These are phyloP conservation scores for Ornithoptera priamus DNA, from an alignment of 2,888 invertebrate genomes.

Conservation along the genomic window DNA sequence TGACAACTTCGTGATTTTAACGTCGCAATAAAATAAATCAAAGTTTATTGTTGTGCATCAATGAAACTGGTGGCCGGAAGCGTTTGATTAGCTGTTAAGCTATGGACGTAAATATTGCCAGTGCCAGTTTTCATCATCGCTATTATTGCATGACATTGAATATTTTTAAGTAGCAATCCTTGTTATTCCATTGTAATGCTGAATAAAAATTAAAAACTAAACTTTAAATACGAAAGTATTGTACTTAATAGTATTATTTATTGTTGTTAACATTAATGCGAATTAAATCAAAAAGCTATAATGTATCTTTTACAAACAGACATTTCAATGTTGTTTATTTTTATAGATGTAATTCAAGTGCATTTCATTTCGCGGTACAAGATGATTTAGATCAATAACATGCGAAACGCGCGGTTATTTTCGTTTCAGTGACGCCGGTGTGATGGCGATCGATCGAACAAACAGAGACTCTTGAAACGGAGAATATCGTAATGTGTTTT, in stretches of 20 bases:
- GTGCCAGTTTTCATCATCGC: slow-evolving; percentile 14
- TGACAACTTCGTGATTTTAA: slow-evolving; percentile 6
- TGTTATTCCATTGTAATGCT: no score
- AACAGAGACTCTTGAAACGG: not conserved
- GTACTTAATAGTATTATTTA: no score
- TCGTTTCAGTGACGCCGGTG: slow-evolving; percentile 24
- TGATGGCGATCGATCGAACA: slow-evolving; percentile 18
- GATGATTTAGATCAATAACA: slow-evolving; percentile 15
- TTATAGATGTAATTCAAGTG: not conserved
- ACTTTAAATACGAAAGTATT: no score
- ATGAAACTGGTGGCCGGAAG: not conserved
- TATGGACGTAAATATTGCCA: slow-evolving; percentile 17
- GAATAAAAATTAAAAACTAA: no score
- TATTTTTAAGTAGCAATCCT: not conserved
- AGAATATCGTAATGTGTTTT: not conserved
- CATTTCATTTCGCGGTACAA: not conserved
- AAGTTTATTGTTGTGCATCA: slow-evolving; percentile 11
- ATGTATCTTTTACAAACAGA: no score
- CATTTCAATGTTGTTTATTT: not conserved
- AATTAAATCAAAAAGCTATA: no score
- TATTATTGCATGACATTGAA: slow-evolving; percentile 3
- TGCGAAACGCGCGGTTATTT: slow-evolving; percentile 20
- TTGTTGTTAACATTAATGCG: no score
- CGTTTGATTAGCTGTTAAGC: slow-evolving; percentile 16
- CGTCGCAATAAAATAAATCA: slow-evolving; percentile 21